Evolutionary conservation across 2,888 invertebrate species (phyloP), one percentile per base, ranked within the genome.

Genomic region (Elaeidobius kamerunicus): DNA sequence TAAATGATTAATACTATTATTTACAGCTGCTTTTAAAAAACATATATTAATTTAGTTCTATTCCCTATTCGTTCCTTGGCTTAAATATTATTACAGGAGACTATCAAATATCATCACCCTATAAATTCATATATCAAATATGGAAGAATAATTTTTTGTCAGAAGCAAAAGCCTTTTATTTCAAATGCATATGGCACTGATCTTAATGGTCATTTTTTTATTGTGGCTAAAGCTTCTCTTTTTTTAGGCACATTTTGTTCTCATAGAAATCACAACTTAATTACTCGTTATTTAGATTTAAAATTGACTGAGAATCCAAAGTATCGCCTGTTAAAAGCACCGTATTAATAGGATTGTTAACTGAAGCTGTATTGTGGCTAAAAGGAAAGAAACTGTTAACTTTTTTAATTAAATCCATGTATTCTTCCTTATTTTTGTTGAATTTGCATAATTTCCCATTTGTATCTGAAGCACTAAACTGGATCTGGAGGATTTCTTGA

Each of bases 291-390:
- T 82, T 83, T 51, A 70, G 63, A 62, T 85, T 86, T 39, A 85
- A 74, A 45, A 86, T 73, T 15, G 84, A 85, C 67, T 85, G 85
- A 2, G 86, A 81, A 69, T 86, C 86, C 52, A 85, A 71, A 44
- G 83, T 75, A 60, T 79, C 81, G 47, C 79, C 80, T 63, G 81
- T 80, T 36, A 84, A 75, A 58, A 84, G 76, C 53, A 81, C 80
- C 55, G 77, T 78, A 65, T 83, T 83, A 62, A 80, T 67, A 11
- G 73, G 69, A 27, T 71, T 68, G 40, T 76, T 78, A 49, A 74
- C 58, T 28, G 62, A 75, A 67, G 65, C 66, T 28, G 60, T 61
- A 55, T 68, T 69, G 56, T 68, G 67, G 57, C 74, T 75, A 63
- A 78, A 78, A 3, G 78, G 78, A 62, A 71, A 77, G 61, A 77